These are phyloP conservation scores for Congeria kusceri DNA, from an alignment of 2,888 invertebrate genomes.

Conservation along the genomic window DNA sequence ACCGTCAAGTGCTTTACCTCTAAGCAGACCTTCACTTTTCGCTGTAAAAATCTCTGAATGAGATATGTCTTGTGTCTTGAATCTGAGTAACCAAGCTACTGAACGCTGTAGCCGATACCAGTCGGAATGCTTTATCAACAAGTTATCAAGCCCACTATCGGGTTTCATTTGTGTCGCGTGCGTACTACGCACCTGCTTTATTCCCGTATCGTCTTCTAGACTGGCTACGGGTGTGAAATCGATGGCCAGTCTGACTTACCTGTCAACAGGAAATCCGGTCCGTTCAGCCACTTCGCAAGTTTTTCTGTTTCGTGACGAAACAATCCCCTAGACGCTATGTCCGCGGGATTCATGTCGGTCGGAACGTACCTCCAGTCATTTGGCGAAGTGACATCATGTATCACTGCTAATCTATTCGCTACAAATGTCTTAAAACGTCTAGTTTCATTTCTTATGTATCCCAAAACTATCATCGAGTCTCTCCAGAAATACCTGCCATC, in stretches of 20 bases:
- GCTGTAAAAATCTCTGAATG: not conserved
- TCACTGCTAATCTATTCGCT: slow-evolving; percentile 16
- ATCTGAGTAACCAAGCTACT: slow-evolving; percentile 6
- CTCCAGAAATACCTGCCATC: no score
- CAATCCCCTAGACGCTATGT: no score
- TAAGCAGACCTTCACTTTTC: not conserved
- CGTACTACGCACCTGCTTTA: no score
- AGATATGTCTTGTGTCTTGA: not conserved
- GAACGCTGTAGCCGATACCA: slow-evolving; percentile 9
- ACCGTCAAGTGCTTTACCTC: not conserved
- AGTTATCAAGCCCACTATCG: not conserved
- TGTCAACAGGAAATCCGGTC: no score
- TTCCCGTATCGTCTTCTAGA: no score
- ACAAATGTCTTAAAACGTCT: slow-evolving; percentile 30
- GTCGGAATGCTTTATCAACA: slow-evolving; percentile 11
- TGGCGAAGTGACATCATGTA: slow-evolving; percentile 10
- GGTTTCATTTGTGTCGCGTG: not conserved
- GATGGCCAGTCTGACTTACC: no score
- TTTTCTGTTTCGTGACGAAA: no score
- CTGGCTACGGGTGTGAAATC: no score
- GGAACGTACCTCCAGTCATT: slow-evolving; percentile 25
- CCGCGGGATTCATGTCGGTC: not conserved
- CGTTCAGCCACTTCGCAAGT: no score
- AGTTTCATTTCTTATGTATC: slow-evolving; percentile 8
- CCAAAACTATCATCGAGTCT: slow-evolving; percentile 31